Evolutionary conservation across 2,113 vertebrate species (phyloP).

Genomic region (Xiphophorus hellerii): DNA sequence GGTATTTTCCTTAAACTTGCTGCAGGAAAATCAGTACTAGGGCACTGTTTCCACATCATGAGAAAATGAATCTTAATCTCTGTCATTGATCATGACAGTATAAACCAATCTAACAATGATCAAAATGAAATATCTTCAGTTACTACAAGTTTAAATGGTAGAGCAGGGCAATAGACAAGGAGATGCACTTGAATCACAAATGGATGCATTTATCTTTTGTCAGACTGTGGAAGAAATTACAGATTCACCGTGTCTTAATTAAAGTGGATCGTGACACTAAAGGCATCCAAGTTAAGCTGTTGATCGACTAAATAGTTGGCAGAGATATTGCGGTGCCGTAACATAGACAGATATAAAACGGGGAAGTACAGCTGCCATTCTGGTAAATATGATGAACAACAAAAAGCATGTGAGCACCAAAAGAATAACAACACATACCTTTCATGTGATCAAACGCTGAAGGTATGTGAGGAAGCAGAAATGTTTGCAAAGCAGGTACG

Average conservation of each 20-base stretch:
- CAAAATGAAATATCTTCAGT: neutral
- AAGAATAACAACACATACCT: too few relatives aligned
- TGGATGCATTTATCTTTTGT: neutral
- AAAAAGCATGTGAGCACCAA: too few relatives aligned
- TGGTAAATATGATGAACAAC: too few relatives aligned
- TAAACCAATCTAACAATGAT: neutral
- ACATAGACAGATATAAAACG: too few relatives aligned
- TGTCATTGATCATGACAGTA: neutral
- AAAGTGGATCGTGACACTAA: neutral
- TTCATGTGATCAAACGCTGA: too few relatives aligned
- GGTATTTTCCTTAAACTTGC: neutral
- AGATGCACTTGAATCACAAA: neutral
- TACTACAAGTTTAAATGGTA: too few relatives aligned
- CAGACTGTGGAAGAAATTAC: neutral
- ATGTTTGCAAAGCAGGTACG: neutral
- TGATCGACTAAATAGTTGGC: neutral
- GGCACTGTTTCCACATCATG: neutral
- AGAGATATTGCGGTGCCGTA: too few relatives aligned
- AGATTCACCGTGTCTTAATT: neutral
- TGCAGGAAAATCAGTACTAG: neutral
- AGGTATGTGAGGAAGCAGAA: neutral
- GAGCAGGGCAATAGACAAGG: neutral
- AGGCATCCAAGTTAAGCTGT: neutral
- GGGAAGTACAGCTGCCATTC: too few relatives aligned
- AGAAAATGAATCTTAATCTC: neutral